phyloP scores from a whole-genome alignment of 2,888 invertebrate genomes.

The Platerodrilus igneus region DNA sequence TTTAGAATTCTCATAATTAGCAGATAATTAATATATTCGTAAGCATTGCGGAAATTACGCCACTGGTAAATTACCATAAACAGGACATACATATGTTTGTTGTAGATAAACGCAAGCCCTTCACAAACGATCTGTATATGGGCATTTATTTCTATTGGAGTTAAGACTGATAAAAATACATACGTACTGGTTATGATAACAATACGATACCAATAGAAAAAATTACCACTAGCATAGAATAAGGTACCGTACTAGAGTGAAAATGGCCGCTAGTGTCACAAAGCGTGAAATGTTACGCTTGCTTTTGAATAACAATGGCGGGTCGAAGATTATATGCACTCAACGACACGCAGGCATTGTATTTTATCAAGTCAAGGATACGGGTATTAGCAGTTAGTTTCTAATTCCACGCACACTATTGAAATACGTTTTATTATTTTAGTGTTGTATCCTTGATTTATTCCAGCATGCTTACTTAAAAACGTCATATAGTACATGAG shows the following conservation, averaged over 20 bases:
- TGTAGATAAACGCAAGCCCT: no score
- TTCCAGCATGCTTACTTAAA: no score
- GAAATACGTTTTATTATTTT: conserved; percentile 20
- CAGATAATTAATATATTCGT: no score
- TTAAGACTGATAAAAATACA: conserved; percentile 16
- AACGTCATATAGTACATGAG: no score
- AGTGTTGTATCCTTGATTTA: conserved; percentile 14
- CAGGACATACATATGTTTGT: no score
- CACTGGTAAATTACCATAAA: no score
- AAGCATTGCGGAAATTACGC: no score
- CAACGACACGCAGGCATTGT: conserved; percentile 34
- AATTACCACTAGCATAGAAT: conserved; percentile 29
- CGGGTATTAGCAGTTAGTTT: conserved; percentile 30
- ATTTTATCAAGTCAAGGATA: conserved; percentile 31
- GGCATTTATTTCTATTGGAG: conserved; percentile 22
- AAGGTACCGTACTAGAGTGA: conserved; percentile 35
- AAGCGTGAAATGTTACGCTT: conserved; percentile 46
- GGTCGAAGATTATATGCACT: conserved; percentile 34
- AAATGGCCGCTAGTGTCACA: conserved; percentile 45
- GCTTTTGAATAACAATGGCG: conserved; percentile 45
- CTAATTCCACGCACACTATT: conserved; percentile 29
- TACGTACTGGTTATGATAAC: conserved; percentile 23
- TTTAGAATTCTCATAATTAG: no score
- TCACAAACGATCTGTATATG: no score
- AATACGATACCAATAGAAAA: conserved; percentile 24